These are phyloP conservation scores for Phaonia tiefii DNA, from an alignment of 2,888 invertebrate genomes.

Conservation along the genomic window DNA sequence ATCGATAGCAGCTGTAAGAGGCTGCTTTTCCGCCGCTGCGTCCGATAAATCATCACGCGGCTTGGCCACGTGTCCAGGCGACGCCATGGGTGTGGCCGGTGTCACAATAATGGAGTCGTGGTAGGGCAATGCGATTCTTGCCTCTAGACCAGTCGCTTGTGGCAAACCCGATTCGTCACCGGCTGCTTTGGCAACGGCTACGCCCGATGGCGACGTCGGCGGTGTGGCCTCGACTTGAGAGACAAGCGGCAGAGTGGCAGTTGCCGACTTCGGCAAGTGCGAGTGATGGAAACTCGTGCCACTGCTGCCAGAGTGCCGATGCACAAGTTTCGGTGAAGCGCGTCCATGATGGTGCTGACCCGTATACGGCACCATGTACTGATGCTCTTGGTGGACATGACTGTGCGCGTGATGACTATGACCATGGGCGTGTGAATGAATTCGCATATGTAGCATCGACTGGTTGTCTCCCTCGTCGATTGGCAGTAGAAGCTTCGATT, in stretches of 20 bases:
- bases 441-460: conserved; percentile 74
- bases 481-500: conserved; percentile 80
- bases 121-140: conserved; percentile 71
- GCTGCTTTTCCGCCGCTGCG: conserved; percentile 73
- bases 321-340: conserved; percentile 77
- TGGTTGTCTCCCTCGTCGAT: conserved; percentile 79
- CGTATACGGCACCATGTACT: conserved; percentile 59
- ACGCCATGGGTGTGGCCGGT: conserved; percentile 80
- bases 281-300: conserved; percentile 75
- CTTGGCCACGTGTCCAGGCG: conserved; percentile 79
- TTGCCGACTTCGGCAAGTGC: conserved; percentile 79
- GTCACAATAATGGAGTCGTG: conserved; percentile 80
- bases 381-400: conserved; percentile 67
- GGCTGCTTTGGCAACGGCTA: conserved; percentile 71
- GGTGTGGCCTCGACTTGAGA: conserved; percentile 79
- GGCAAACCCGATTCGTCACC: conserved; percentile 69
- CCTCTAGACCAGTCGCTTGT: conserved; percentile 70
- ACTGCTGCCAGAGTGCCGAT: conserved; percentile 78
- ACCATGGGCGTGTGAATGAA: conserved; percentile 74
- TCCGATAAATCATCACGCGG: conserved; percentile 70
- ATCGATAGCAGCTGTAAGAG: conserved; percentile 69
- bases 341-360: conserved; percentile 72
- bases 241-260: conserved; percentile 79
- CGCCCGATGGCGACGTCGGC: conserved; percentile 76
- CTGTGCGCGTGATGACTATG: conserved; percentile 69